Evolutionary conservation across 2,113 vertebrate species (phyloP).

Genomic region (Athene cunicularia): DNA sequence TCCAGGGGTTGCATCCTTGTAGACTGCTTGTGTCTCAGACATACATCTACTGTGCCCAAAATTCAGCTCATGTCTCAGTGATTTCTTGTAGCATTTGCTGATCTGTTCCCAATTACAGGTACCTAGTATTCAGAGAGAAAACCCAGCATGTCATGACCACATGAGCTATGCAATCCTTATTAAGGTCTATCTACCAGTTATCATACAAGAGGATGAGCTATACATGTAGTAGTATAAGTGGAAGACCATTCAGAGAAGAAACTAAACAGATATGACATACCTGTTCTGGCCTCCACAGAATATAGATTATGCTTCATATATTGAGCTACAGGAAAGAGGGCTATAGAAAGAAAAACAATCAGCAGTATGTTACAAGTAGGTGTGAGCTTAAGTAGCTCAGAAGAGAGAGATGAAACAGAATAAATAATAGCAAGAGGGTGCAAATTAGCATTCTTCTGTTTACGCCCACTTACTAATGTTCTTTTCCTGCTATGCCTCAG

Average conservation of each 20-base stretch:
- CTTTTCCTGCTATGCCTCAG: neutral
- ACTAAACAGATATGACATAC: neutral
- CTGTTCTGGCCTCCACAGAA: neutral
- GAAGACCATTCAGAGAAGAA: neutral
- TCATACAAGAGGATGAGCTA: neutral
- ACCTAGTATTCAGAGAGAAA: neutral
- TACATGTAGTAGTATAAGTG: neutral
- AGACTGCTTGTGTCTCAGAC: neutral
- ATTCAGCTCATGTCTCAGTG: neutral
- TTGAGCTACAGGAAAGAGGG: neutral
- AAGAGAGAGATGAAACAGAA: constrained; percentile 7
- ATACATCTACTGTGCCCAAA: neutral
- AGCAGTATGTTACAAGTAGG: neutral
- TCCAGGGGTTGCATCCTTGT: constrained; percentile 5
- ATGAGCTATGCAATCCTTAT: neutral
- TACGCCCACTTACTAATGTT: neutral
- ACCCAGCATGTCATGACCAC: neutral
- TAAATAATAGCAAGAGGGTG: constrained; percentile 8
- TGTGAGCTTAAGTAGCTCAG: neutral
- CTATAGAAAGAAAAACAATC: neutral
- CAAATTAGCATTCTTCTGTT: constrained; percentile 14
- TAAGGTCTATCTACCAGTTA: neutral
- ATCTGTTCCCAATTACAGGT: neutral
- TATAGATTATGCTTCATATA: neutral
- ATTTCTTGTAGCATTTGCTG: neutral